phyloP scores from a whole-genome alignment of 2,888 invertebrate genomes.

The Dendrolimus houi region DNA sequence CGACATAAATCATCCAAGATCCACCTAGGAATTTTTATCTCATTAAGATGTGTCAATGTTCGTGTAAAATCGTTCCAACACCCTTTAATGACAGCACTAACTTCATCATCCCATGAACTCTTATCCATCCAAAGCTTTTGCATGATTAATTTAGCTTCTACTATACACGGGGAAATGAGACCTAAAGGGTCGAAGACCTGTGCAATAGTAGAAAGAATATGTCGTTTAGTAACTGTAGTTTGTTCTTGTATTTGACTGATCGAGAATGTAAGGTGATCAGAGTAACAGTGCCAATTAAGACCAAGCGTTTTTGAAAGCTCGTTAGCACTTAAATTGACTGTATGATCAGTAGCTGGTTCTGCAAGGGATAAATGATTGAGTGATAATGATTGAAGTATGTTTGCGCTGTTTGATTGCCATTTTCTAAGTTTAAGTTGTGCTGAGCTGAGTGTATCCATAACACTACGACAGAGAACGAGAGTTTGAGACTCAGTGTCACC shows the following conservation, averaged over 20 bases:
- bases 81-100: neutral
- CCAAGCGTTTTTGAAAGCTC: constrained; percentile 1
- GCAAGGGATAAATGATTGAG: too few relatives aligned
- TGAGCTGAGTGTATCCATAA: neutral
- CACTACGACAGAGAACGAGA: neutral
- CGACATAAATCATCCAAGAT: constrained; percentile 1
- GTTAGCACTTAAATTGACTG: neutral
- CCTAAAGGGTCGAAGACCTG: constrained; percentile 10
- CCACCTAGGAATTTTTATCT: constrained; percentile 10
- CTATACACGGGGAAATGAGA: constrained; percentile 7
- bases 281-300: neutral
- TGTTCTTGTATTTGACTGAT: neutral
- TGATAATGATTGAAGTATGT: too few relatives aligned
- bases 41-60: constrained; percentile 6
- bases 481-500: neutral
- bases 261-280: neutral
- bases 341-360: too few relatives aligned
- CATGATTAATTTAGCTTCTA: constrained; percentile 11
- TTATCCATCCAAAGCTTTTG: constrained; percentile 12
- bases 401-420: neutral
- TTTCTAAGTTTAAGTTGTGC: neutral
- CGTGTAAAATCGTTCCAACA: neutral
- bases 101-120: constrained; percentile 8
- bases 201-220: neutral
- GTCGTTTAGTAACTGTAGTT: constrained; percentile 3